Evolutionary conservation across 1,140 invertebrate species (phyloP).

Genomic region (Leptinotarsa texana): DNA sequence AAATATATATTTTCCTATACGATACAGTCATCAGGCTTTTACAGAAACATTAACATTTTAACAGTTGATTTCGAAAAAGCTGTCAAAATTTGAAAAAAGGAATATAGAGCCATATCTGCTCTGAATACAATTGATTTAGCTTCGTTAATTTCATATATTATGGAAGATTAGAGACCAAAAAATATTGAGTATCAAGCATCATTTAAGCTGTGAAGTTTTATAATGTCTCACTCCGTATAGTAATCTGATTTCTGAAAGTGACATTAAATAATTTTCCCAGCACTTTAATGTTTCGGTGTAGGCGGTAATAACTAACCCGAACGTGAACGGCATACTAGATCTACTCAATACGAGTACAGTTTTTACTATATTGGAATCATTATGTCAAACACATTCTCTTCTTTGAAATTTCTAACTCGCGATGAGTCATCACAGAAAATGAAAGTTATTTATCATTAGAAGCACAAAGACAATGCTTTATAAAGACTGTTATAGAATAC

Average conservation of each 20-base stretch:
- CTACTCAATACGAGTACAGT: neutral
- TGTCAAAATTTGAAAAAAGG: too few species aligned
- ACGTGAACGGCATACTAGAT: neutral
- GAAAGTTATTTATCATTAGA: neutral
- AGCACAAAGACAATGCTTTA: neutral
- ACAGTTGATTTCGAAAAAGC: too few species aligned
- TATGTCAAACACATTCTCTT: slow-evolving; percentile 3
- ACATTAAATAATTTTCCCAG: neutral
- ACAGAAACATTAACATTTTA: too few species aligned
- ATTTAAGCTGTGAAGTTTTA: too few species aligned
- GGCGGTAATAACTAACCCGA: neutral
- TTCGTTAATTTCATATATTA: too few species aligned
- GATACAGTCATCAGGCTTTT: too few species aligned
- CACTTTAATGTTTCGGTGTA: neutral
- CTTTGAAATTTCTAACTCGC: neutral
- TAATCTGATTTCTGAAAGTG: neutral
- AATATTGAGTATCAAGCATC: too few species aligned
- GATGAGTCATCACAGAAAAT: neutral
- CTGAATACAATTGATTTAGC: too few species aligned
- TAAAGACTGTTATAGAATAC: neutral
- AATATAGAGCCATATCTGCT: too few species aligned
- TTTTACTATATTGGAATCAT: neutral
- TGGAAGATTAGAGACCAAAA: too few species aligned
- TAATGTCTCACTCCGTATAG: too few species aligned
- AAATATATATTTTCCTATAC: too few species aligned